Base-by-base conservation (phyloP, 1,140 invertebrate genomes). In the Mesaphorura yosii region DNA sequence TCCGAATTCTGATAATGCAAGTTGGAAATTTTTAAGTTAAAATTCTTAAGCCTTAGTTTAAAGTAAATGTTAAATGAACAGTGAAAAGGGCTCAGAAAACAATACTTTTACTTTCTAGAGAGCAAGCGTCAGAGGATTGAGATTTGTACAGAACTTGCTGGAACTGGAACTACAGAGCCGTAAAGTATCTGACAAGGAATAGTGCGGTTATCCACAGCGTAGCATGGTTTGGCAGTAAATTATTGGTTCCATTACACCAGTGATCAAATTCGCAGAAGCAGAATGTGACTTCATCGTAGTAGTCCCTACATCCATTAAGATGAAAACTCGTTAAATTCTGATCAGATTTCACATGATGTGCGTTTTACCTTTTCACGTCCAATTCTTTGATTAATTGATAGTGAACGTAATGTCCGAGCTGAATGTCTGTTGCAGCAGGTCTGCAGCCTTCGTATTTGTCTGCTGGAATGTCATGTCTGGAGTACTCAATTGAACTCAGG, bases 261-360 rank as follows among this genome's bases (percentile, higher is more conserved):
- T 92, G 81, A 67, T 91, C 87, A 55, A 91, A 82, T 64, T 87
- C 88, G 66, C 89, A 93, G 64, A 92, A 89, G 67, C 89, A 92
- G 77, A 83, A 93, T 17, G 79, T 83, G 19, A 83, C 84, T 59
- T 86, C 76, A 63, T 86, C 83, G 65, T 83, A 92, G 70, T 85
- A 80, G 65, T 86, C 74, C 59, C 87, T 84, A 34, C 31, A 34
- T n/a, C 10, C 31, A 64, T 64, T 60, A 59, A 62, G 56, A 49
- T 26, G 20, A 26, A 51, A 54, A 44, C 42, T 44, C 48, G 20
- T 31, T 20, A 47, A 41, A 10, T 20, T 10, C 22, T 41, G 40
- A 20, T 6, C 34, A 40, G 22, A 22, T 10, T 40, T 41, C 19
- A 20, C n/a, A 20, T 45, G 10, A 51, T 3, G 4, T 25, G 20